phyloP scores from a whole-genome alignment of 2,888 invertebrate species.

The Andricus curvator region DNA sequence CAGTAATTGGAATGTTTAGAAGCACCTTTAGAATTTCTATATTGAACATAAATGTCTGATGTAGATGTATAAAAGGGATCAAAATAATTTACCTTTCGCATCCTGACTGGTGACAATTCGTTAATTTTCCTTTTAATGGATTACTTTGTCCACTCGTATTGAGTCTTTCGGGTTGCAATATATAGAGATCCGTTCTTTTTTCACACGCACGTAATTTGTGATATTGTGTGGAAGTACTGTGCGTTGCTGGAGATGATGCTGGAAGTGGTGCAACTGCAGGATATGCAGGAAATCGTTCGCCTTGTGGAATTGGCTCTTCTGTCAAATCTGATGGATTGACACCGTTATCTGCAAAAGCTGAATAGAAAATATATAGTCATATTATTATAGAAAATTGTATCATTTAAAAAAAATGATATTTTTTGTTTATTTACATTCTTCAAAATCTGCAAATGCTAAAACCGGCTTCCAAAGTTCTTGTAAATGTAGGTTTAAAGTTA shows the following conservation, averaged over 20 bases:
- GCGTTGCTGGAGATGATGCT: slow-evolving; percentile 69
- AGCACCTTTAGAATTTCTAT: no score
- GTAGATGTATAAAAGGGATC: no score
- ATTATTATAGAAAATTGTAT: not conserved
- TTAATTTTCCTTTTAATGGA: slow-evolving; percentile 92
- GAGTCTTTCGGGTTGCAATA: slow-evolving; percentile 89
- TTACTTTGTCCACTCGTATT: slow-evolving; percentile 89
- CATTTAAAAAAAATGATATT: not conserved
- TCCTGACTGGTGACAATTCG: slow-evolving; percentile 92
- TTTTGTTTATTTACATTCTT: slow-evolving; percentile 53
- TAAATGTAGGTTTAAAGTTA: slow-evolving; percentile 68
- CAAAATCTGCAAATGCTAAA: slow-evolving; percentile 62
- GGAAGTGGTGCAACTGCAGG: slow-evolving; percentile 73
- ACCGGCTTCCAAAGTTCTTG: slow-evolving; percentile 71
- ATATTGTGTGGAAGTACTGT: slow-evolving; percentile 82
- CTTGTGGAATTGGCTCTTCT: slow-evolving; percentile 75
- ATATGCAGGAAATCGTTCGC: slow-evolving; percentile 75
- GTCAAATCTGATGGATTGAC: slow-evolving; percentile 75
- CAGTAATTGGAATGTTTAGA: no score
- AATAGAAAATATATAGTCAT: not conserved
- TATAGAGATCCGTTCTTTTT: slow-evolving; percentile 92
- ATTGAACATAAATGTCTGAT: no score
- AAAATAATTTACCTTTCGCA: slow-evolving; percentile 86
- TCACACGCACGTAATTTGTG: slow-evolving; percentile 86
- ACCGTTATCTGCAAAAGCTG: slow-evolving; percentile 66